A percentile compares a stretch with the other conserved stretches of the same genome.
Evolutionary conservation across 2,888 invertebrate genomes (phyloP).

Genomic region (Apotomis turbidana): DNA sequence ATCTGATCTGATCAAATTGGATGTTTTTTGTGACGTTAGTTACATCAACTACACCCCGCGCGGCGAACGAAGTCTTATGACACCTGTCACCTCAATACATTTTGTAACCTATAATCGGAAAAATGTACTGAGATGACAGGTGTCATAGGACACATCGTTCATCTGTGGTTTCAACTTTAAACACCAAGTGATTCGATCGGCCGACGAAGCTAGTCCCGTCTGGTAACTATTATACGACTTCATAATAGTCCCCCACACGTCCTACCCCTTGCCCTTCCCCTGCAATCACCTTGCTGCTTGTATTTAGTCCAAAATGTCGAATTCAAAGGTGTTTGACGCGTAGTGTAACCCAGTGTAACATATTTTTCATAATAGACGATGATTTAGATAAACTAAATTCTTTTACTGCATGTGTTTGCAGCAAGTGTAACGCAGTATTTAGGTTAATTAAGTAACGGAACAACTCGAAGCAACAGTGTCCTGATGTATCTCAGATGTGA

Average conservation of each 20-base stretch:
- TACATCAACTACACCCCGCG: too few species aligned
- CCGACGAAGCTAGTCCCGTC: too few species aligned
- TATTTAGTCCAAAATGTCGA: slow-evolving; percentile 35
- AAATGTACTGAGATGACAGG: too few species aligned
- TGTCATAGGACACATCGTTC: too few species aligned
- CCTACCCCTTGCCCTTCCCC: slow-evolving; percentile 14
- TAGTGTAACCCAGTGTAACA: slow-evolving; percentile 35
- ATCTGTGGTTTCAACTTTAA: too few species aligned
- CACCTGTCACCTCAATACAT: too few species aligned
- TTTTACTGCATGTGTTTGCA: slow-evolving; percentile 18
- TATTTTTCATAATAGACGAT: slow-evolving; percentile 28
- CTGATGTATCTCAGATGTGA: slow-evolving; percentile 23
- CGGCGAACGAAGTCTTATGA: too few species aligned
- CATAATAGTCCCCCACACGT: background rate
- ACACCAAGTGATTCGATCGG: too few species aligned
- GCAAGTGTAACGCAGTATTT: slow-evolving; percentile 7
- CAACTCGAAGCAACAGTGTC: slow-evolving; percentile 9
- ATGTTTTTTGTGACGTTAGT: too few species aligned
- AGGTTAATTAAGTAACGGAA: slow-evolving; percentile 5
- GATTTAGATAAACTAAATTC: slow-evolving; percentile 13
- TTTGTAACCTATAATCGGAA: too few species aligned
- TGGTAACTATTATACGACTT: background rate
- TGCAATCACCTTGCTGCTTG: slow-evolving; percentile 3
- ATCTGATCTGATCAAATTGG: too few species aligned
- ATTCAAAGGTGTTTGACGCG: slow-evolving; percentile 28